These are phyloP conservation scores for Sparidentex hasta DNA, from an alignment of 2,797 vertebrate species.

Conservation along the genomic window DNA sequence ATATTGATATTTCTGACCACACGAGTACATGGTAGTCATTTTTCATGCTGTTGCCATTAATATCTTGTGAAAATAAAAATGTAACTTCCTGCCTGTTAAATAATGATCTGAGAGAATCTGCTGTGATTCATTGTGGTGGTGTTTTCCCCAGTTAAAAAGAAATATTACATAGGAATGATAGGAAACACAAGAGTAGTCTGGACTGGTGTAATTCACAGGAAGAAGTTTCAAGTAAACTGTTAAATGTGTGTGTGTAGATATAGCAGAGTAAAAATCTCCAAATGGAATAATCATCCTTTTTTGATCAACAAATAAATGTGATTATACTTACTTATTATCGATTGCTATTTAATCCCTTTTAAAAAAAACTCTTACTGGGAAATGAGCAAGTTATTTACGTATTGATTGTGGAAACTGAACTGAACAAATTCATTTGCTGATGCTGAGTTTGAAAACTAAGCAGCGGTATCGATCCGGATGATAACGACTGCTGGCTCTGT, in stretches of 20 bases:
- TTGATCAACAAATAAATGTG: not conserved
- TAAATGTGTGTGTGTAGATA: not conserved
- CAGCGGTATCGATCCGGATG: not conserved
- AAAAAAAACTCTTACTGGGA: slow-evolving; percentile 1
- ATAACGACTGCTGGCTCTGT: not conserved
- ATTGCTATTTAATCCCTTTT: not conserved
- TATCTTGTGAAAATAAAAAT: not conserved
- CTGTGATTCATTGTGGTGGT: not conserved
- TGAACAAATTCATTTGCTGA: slow-evolving; percentile 11
- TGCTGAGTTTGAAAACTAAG: slow-evolving; percentile 16
- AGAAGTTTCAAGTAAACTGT: not conserved
- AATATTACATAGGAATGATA: not conserved
- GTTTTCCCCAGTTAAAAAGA: not conserved
- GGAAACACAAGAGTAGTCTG: not conserved
- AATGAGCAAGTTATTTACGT: not conserved
- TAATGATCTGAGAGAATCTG: not conserved
- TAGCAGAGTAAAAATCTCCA: not conserved
- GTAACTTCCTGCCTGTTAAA: no score
- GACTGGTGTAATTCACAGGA: not conserved
- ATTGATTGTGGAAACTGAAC: slow-evolving; percentile 26
- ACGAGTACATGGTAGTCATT: not conserved
- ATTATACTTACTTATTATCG: not conserved
- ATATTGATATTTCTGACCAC: no score
- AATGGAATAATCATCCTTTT: not conserved
- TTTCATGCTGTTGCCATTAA: not conserved